Evolutionary conservation across 1,140 invertebrate species (phyloP).

Genomic region (Camponotus floridanus): DNA sequence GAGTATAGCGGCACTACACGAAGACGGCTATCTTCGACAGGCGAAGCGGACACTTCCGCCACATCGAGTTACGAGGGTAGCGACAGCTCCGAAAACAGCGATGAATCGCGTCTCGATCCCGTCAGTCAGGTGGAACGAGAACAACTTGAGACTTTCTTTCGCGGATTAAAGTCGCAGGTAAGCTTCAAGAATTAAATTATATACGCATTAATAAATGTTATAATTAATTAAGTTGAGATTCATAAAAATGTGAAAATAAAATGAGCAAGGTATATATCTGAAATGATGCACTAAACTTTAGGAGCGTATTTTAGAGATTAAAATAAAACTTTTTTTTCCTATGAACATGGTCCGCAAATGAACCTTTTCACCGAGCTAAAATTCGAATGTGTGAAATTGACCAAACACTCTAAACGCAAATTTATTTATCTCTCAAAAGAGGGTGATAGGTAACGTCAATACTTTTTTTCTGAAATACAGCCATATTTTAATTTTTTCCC

Average conservation of each 20-base stretch:
- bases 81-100: slow-evolving; percentile 83
- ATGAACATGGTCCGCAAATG: too few relatives aligned
- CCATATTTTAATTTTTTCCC: too few relatives aligned
- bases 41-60: slow-evolving; percentile 86
- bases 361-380: too few relatives aligned
- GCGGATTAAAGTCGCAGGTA: slow-evolving; percentile 91
- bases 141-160: slow-evolving; percentile 93
- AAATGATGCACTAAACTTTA: too few relatives aligned
- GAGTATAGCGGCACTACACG: slow-evolving; percentile 81
- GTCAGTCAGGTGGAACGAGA: slow-evolving; percentile 91
- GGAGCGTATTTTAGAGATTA: too few relatives aligned
- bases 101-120: slow-evolving; percentile 82
- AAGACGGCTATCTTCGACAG: slow-evolving; percentile 84
- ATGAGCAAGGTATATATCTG: too few relatives aligned
- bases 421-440: too few relatives aligned
- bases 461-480: too few relatives aligned
- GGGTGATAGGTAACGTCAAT: too few relatives aligned
- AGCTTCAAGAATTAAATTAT: slow-evolving; percentile 67
- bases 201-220: not conserved
- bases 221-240: not conserved
- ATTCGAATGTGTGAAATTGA: too few relatives aligned
- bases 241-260: not conserved
- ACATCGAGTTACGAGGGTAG: slow-evolving; percentile 85
- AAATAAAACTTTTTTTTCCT: too few relatives aligned
- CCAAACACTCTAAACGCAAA: too few relatives aligned